Percentiles rank a stretch among this genome's conserved stretches.
Evolutionary conservation across 2,113 vertebrate genomes (phyloP).

Genomic region (Gymnogyps californianus): DNA sequence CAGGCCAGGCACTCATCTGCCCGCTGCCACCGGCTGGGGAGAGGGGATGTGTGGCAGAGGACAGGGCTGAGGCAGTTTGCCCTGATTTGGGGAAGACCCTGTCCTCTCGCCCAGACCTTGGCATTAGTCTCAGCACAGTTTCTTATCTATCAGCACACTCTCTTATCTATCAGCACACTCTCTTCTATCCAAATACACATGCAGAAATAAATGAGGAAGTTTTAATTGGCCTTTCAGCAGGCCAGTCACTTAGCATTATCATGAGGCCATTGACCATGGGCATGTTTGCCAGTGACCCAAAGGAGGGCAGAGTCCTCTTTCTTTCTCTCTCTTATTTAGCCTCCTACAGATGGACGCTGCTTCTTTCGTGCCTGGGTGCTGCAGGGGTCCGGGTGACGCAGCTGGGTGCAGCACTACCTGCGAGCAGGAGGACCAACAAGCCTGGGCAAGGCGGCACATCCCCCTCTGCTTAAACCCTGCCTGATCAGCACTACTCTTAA

Average conservation of each 20-base stretch:
- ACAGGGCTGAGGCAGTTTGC: neutral
- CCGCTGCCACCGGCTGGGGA: fast-evolving
- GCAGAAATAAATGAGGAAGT: neutral
- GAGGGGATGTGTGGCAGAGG: fast-evolving
- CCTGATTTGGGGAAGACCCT: neutral
- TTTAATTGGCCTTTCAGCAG: neutral
- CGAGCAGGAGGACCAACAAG: neutral
- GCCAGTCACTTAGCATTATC: neutral
- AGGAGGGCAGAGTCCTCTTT: neutral
- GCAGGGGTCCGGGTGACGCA: fast-evolving
- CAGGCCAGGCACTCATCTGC: neutral
- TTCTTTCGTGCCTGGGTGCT: neutral
- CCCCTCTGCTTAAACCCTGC: neutral
- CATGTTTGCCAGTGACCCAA: neutral
- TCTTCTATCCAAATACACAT: neutral
- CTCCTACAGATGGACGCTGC: neutral
- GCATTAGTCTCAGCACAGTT: neutral
- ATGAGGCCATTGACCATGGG: neutral
- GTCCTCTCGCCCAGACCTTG: neutral
- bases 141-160: neutral
- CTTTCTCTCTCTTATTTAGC: neutral
- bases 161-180: neutral
- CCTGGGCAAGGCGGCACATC: neutral
- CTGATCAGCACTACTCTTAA: neutral
- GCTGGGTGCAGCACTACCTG: neutral